A percentile compares a stretch with the other conserved stretches of the same genome.
These are phyloP conservation scores for Heliconius erato DNA, from an alignment of 2,888 invertebrate genomes.

Conservation along the genomic window DNA sequence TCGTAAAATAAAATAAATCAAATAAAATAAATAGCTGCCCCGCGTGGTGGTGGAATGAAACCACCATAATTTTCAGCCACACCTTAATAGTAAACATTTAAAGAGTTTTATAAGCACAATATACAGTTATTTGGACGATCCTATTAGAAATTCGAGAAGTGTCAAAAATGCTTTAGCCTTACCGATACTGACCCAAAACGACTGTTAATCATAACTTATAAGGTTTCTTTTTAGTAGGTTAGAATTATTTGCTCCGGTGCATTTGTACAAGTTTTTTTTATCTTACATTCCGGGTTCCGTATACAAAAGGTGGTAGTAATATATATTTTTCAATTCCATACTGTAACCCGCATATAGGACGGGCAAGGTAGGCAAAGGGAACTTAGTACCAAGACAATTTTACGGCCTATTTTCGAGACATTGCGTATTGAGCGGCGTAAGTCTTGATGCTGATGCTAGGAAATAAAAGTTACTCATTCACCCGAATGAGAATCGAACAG, in stretches of 20 bases:
- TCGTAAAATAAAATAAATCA: neutral
- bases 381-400: no score
- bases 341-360: no score
- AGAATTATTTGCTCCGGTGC: neutral
- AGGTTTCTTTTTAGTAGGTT: slow-evolving; percentile 25
- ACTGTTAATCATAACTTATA: neutral
- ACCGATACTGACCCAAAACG: slow-evolving; percentile 17
- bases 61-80: neutral
- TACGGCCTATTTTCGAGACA: no score
- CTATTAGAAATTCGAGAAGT: slow-evolving; percentile 3
- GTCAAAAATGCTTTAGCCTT: slow-evolving; percentile 18
- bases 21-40: neutral
- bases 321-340: neutral
- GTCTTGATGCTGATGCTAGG: no score
- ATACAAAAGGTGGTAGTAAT: neutral
- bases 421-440: no score
- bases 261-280: neutral
- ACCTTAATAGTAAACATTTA: no score
- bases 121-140: neutral
- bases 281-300: neutral
- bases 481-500: no score
- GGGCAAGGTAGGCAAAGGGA: no score
- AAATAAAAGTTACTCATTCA: no score
- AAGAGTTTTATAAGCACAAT: no score
- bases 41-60: neutral